Evolutionary conservation across 1,140 invertebrate species (phyloP).

Genomic region (Trichoplusia ni): DNA sequence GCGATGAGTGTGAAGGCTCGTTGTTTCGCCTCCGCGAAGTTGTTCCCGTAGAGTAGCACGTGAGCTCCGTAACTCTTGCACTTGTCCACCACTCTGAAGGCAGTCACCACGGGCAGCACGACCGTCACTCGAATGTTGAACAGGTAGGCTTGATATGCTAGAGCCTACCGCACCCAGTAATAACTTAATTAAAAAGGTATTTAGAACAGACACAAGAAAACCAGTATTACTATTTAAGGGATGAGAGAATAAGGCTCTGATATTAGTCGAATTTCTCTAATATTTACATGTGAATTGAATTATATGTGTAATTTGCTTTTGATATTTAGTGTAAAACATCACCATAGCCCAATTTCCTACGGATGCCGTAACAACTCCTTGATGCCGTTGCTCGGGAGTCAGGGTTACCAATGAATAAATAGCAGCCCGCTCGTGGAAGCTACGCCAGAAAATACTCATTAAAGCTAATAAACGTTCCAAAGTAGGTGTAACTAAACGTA

Average conservation of each 20-base stretch:
- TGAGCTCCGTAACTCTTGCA: constrained; percentile 86
- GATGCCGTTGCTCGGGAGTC: constrained; percentile 80
- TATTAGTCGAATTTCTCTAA: too few species aligned
- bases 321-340: neutral
- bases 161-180: constrained; percentile 86
- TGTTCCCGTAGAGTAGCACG: constrained; percentile 82
- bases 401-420: constrained; percentile 85
- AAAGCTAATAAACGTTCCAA: neutral
- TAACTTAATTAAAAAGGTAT: neutral
- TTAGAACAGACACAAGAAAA: too few species aligned
- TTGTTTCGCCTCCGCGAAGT: constrained; percentile 35
- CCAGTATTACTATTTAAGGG: too few species aligned
- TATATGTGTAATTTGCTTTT: neutral
- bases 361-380: constrained; percentile 88
- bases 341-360: constrained; percentile 83
- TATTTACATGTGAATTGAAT: too few species aligned
- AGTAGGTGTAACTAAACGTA: too few species aligned
- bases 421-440: constrained; percentile 89
- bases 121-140: constrained; percentile 87
- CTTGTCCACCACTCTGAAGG: constrained; percentile 86
- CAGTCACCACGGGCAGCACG: constrained; percentile 87
- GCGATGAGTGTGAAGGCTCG: constrained; percentile 33
- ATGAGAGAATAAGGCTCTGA: too few species aligned
- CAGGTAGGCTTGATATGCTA: constrained; percentile 86
- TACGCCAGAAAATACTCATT: constrained; percentile 9